Percentiles rank a stretch among this genome's conserved stretches.
These are phyloP conservation scores for Aptenodytes forsteri DNA, from an alignment of 2,113 vertebrate genomes.

Conservation along the genomic window DNA sequence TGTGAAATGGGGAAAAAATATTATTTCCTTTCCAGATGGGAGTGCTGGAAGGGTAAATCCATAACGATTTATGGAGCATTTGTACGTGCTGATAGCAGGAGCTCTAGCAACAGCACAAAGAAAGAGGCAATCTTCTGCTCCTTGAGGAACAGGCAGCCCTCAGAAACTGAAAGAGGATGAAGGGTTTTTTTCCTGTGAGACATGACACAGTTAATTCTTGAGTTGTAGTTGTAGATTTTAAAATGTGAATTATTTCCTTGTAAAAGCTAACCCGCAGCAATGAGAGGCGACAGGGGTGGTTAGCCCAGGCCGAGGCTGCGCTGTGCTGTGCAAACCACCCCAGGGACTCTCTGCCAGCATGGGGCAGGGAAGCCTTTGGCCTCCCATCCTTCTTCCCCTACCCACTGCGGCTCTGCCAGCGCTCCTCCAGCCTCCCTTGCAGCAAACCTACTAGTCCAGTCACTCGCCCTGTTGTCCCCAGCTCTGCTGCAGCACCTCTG, in stretches of 20 bases:
- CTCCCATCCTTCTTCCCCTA: not conserved
- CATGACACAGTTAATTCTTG: not conserved
- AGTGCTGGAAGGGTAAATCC: not conserved
- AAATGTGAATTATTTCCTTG: not conserved
- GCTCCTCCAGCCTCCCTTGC: not conserved
- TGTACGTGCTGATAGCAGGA: not conserved
- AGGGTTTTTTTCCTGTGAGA: not conserved
- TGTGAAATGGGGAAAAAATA: not conserved
- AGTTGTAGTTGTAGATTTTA: not conserved
- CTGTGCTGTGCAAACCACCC: not conserved
- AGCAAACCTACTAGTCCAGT: not conserved
- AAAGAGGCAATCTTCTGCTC: not conserved
- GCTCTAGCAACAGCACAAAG: rapidly evolving
- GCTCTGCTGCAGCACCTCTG: not conserved
- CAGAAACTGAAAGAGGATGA: not conserved
- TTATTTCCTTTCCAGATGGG: not conserved
- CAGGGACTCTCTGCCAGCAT: not conserved
- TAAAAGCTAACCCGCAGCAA: not conserved
- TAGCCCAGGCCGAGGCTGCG: rapidly evolving
- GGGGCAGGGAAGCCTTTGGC: not conserved
- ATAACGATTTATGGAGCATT: not conserved
- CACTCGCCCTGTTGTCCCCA: not conserved
- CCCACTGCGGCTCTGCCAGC: rapidly evolving
- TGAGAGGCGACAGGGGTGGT: not conserved
- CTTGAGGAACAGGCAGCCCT: rapidly evolving